These are phyloP conservation scores for Hoplostethus mediterraneus DNA, from an alignment of 2,797 vertebrate genomes.

Conservation along the genomic window DNA sequence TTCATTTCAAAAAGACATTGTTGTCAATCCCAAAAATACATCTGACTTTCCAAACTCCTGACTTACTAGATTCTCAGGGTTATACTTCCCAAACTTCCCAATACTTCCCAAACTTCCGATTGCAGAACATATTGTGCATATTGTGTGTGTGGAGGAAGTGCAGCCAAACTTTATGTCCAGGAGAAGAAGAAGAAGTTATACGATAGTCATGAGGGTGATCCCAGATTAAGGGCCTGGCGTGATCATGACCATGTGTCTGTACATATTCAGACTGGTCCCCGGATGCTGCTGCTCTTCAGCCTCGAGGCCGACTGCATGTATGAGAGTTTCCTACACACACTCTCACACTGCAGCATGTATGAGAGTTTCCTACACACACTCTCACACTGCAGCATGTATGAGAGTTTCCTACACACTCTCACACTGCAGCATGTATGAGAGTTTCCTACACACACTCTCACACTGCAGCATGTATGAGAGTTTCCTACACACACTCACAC, in stretches of 20 bases:
- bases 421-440: neutral
- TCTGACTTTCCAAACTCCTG: neutral
- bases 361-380: constrained; percentile 15
- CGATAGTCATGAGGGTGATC: neutral
- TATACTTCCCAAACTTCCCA: neutral
- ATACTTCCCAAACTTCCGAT: neutral
- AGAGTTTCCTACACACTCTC: constrained; percentile 16
- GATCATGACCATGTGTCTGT: constrained; percentile 33
- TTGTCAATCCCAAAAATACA: neutral
- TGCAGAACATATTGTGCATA: too few relatives aligned
- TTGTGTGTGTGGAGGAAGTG: neutral
- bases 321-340: constrained; percentile 10
- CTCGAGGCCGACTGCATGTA: constrained; percentile 4
- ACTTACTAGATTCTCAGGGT: neutral
- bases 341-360: constrained; percentile 5
- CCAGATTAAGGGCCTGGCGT: neutral
- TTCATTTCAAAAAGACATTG: constrained; percentile 8
- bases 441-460: constrained; percentile 12
- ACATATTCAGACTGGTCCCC: neutral
- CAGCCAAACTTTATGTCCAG: neutral
- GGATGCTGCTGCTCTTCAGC: neutral
- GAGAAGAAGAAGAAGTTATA: neutral
- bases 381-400: neutral
- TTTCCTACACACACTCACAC: constrained; percentile 10
- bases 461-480: neutral